A percentile compares a stretch with the other conserved stretches of the same genome.
These are phyloP conservation scores for Tursiops truncatus DNA, from an alignment of 2,113 vertebrate species.

Conservation along the genomic window DNA sequence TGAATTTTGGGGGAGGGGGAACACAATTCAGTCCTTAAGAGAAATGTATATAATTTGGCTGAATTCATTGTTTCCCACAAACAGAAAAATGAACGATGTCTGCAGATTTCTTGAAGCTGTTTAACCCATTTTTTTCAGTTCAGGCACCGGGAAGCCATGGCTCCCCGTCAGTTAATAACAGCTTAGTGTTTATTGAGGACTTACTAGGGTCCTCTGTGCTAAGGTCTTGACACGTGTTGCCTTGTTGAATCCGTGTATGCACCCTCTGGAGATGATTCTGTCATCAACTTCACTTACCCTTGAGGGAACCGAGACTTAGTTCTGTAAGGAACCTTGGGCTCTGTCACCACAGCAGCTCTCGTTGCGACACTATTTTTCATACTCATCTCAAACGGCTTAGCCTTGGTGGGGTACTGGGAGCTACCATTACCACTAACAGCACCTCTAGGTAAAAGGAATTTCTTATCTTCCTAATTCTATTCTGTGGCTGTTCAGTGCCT, in stretches of 20 bases:
- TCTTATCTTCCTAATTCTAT: neutral
- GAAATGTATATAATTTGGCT: neutral
- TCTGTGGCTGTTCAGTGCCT: neutral
- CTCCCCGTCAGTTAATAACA: neutral
- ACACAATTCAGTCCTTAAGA: neutral
- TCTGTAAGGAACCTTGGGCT: neutral
- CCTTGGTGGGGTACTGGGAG: neutral
- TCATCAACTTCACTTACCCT: neutral
- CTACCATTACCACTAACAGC: rapidly evolving
- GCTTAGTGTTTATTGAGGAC: neutral
- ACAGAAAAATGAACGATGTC: neutral
- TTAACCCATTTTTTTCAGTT: neutral
- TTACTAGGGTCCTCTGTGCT: neutral
- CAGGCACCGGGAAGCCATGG: neutral
- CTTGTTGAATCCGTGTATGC: neutral
- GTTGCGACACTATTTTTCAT: neutral
- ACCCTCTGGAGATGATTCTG: neutral
- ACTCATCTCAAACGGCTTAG: neutral
- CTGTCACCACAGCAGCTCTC: neutral
- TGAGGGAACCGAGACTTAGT: neutral
- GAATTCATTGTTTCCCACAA: neutral
- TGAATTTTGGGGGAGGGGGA: neutral
- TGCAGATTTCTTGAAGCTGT: neutral
- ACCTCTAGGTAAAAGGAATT: neutral
- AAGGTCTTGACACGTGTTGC: neutral